A percentile compares a stretch with the other conserved stretches of the same genome.
These are phyloP conservation scores for Augochlora pura DNA, from an alignment of 1,140 invertebrate genomes.

Conservation along the genomic window DNA sequence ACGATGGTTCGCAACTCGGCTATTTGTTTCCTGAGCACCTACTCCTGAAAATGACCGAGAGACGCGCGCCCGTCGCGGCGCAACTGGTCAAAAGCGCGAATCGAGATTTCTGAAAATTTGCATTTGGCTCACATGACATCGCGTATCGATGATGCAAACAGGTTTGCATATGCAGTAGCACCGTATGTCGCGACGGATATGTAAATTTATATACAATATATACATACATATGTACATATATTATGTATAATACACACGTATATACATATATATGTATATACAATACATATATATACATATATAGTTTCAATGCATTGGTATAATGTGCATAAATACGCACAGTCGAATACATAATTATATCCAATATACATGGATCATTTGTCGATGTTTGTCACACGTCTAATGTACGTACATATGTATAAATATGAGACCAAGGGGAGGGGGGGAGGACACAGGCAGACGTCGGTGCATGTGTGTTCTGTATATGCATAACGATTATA, in stretches of 20 bases:
- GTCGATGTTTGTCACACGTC: slow-evolving; percentile 16
- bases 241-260: slow-evolving; percentile 11
- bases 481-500: slow-evolving; percentile 79
- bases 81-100: slow-evolving; percentile 12
- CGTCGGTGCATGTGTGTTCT: slow-evolving; percentile 12
- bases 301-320: neutral
- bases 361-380: neutral
- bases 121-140: slow-evolving; percentile 50
- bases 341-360: slow-evolving; percentile 29
- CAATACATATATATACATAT: neutral
- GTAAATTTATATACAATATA: slow-evolving; percentile 9
- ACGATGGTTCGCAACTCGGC: no score
- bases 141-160: slow-evolving; percentile 53
- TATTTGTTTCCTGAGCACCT: no score
- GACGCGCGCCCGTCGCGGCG: neutral
- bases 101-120: slow-evolving; percentile 57
- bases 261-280: neutral
- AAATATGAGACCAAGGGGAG: slow-evolving; percentile 29
- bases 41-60: neutral
- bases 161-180: slow-evolving; percentile 67
- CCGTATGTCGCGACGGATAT: slow-evolving; percentile 58
- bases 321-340: slow-evolving; percentile 1
- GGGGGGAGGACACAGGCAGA: neutral
- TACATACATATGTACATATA: neutral
- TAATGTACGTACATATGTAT: slow-evolving; percentile 21